Base-by-base conservation (phyloP, 2,113 vertebrate species). In the Crotalus helleri region DNA sequence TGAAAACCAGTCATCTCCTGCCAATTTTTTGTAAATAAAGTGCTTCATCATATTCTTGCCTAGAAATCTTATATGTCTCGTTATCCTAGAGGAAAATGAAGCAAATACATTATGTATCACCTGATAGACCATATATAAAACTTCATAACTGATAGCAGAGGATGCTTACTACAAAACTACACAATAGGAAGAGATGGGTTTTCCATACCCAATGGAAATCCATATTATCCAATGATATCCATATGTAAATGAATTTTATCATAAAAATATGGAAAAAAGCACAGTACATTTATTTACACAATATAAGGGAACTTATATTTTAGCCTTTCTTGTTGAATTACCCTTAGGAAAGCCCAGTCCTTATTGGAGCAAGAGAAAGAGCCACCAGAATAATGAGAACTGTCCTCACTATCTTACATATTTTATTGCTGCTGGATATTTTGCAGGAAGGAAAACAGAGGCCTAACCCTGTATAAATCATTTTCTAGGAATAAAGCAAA, bases 31-130 rank as follows among this genome's bases (percentile, higher is more conserved):
- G 39, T 2, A 88, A 87, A 81, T 90, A 88, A 81, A 39, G 7
- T 44, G 7, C 74, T 81, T 44, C 15, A 44, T 81, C 74, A 94
- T 26, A 85, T 61, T 89, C 92, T 95, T n/a, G 0, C 26, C 46
- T 51, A 89, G 93, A 96, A 96, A 92, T 93, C 93, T 85, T 88
- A 87, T 88, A 57, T 61, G 55, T 93, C 88, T 81, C 74, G 87
- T 93, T 92, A 44, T 92, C 91, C 86, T 86, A 69, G 54, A 94
- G 93, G 59, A 95, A 85, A 92, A 93, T 86, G 92, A 94, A 94
- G 55, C 54, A 29, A 93, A 94, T 92, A 90, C 44, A 54, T 93
- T 93, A 90, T 44, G 58, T 86, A 58, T 64, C 7, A 88, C 92
- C 64, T 90, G 94, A 89, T 91, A 93, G 54, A 12, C 29, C 49